Evolutionary conservation across 2,888 invertebrate genomes (phyloP), one percentile per base, ranked within the genome.

Genomic region (Pandemis heparana): DNA sequence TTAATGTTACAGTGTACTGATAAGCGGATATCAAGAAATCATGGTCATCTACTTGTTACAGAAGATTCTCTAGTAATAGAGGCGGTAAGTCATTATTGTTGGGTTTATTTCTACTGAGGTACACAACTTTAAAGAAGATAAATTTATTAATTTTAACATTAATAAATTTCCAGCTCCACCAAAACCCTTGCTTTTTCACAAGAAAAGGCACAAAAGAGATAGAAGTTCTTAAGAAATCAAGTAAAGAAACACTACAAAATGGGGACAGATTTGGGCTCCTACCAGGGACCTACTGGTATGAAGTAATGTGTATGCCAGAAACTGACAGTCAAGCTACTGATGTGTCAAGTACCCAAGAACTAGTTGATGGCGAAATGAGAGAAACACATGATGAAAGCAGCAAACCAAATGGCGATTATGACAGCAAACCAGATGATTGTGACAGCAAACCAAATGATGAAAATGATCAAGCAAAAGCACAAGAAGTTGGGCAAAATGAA

Each of bases 191-290:
- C 80, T 96, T 95, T 81, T 92, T 89, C 69, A 83, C 81, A 78
- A 84, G 85, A 76, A 84, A 85, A 75, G 81, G 83, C 70, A 76
- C 83, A 75, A 78, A 75, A 4, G 81, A 87, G 10, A 82, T 86
- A 9, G 81, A 89, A 71, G 82, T 94, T 67, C 78, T 95, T 46
- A 83, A 82, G 66, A 85, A 89, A 78, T 85, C 92, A 74, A 78
- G 82, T 32, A 79, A 83, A 2, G 77, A 88, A 14, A 75, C 79
- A n/a, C 81, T 95, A 18, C 79, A 71, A 1, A 87, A 91, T 78
- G 95, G 95, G 14, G 95, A 95, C 79, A 90, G 87, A 78, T 95
- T 96, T 83, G 95, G 95, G 14, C 87, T 96, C 6, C 79, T 95
- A 41, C 94, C 95, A 0, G 90, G 94, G 61, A 77, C 83, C 10